Percentiles rank a stretch among this genome's conserved stretches.
Conservation (phyloP, 2,888 invertebrate species). For the Physocephala rufipes region DNA sequence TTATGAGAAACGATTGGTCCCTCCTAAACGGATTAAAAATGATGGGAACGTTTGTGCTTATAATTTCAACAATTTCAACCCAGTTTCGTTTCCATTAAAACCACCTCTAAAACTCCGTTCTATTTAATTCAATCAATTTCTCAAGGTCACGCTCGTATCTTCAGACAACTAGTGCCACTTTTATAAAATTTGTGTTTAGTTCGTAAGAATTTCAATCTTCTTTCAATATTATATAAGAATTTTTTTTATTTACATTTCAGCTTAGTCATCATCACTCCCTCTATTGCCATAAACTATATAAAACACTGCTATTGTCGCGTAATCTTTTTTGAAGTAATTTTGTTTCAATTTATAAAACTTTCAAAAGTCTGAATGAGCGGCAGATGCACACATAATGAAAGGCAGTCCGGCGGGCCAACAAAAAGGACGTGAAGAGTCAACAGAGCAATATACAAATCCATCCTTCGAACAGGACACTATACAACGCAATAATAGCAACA, state of each 20-base stretch:
- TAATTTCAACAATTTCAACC: too few species aligned
- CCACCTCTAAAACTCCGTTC: too few species aligned
- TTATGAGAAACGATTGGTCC: too few species aligned
- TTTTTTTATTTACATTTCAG: background rate
- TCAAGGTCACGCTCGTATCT: too few species aligned
- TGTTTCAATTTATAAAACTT: background rate
- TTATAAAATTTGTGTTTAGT: too few species aligned
- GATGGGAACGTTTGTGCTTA: too few species aligned
- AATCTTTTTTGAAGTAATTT: background rate
- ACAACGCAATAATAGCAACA: slow-evolving; percentile 43
- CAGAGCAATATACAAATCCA: slow-evolving; percentile 56
- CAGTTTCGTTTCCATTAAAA: too few species aligned
- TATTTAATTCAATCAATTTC: too few species aligned
- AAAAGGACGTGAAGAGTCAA: slow-evolving; percentile 44
- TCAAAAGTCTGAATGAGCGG: slow-evolving; percentile 46
- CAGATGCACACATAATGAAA: slow-evolving; percentile 52
- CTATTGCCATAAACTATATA: too few species aligned
- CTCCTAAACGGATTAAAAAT: too few species aligned
- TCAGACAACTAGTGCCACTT: too few species aligned
- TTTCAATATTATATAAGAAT: background rate
- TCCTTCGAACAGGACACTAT: slow-evolving; percentile 56
- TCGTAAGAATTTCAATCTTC: background rate
- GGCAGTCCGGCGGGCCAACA: slow-evolving; percentile 46
- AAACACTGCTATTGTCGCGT: too few species aligned
- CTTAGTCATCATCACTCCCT: background rate